Evolutionary conservation across 2,113 vertebrate species (phyloP), one percentile per base, ranked within the genome.

Genomic region (Sebastes schlegelii): DNA sequence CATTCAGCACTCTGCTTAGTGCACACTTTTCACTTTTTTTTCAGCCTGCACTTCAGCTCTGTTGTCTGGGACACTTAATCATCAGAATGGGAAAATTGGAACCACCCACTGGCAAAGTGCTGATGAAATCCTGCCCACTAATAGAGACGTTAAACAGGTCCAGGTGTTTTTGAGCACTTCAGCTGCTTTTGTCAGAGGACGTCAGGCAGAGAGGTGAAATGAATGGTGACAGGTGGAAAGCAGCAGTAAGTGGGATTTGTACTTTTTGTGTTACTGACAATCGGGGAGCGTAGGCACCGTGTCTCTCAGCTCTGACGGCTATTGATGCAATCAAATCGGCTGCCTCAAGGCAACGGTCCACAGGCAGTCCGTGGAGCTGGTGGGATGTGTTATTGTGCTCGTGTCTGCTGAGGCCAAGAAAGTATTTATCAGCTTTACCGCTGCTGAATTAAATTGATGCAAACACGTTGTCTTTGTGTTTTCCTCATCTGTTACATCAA

Each of bases 321-420:
- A 72, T 89, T 89, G 84, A 90, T 76, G 87, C 43, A 58, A 87
- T 91, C 80, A 92, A 88, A 90, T 83, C 54, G 70, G 60, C 67
- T 69, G 80, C 84, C 86, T 87, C 57, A 14, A 91, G 87, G 75
- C 78, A 84, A 57, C 77, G 68, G 70, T 86, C 61, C 70, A 77
- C 21, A 42, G 72, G 80, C 70, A 17, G 55, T 68, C 52, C 69
- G 73, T 83, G 72, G 43, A 48, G 74, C 70, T 17, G 70, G 60
- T 71, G 55, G 54, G 19, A 76, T 74, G 52, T 78, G 10, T 79
- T 55, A 54, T 68, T 73, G 73, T 79, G 70, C 58, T 42, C 48
- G 8, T 69, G 54, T 66, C 68, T 84, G 46, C 64, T n/a, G 57
- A 66, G 62, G 60, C 48, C 43, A 57, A 54, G 63, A 43, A 77